These are phyloP conservation scores for Spea multiplicata DNA, from an alignment of 2,113 vertebrate genomes.

Conservation along the genomic window DNA sequence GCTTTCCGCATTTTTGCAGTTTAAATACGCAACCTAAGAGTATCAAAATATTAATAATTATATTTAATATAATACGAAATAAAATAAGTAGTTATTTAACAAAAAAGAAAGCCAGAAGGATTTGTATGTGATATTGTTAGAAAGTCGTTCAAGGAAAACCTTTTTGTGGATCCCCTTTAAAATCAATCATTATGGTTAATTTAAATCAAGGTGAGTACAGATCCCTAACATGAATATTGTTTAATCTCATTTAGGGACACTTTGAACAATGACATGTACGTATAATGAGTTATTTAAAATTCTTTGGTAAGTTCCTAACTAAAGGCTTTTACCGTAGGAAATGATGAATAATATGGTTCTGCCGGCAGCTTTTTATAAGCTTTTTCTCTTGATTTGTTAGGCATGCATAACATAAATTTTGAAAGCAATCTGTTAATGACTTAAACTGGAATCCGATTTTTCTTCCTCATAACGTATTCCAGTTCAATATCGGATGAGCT, in stretches of 20 bases:
- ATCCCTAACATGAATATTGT: conserved; percentile 60
- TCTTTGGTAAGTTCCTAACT: conserved; percentile 65
- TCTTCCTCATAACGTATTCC: conserved; percentile 11
- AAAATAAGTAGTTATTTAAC: conserved; percentile 49
- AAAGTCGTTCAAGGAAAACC: conserved; percentile 61
- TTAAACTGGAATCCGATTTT: conserved; percentile 62
- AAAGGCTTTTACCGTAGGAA: conserved; percentile 63
- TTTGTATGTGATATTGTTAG: conserved; percentile 54
- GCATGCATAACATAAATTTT: conserved; percentile 68
- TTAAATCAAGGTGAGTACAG: conserved; percentile 61
- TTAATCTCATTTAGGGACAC: conserved; percentile 74
- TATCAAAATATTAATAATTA: no score
- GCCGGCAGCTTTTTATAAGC: conserved; percentile 60
- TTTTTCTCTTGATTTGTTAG: conserved; percentile 76
- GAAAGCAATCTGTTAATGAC: conserved; percentile 69
- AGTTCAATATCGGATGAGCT: neutral
- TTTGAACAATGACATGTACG: conserved; percentile 68
- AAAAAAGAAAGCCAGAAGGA: conserved; percentile 36
- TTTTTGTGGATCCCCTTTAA: conserved; percentile 59
- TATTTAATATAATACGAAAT: no score
- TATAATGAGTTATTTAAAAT: conserved; percentile 70
- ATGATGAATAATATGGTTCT: conserved; percentile 61
- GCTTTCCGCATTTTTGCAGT: no score
- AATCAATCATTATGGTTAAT: conserved; percentile 64
- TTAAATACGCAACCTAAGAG: no score